Evolutionary conservation across 2,113 vertebrate genomes (phyloP), one percentile per base, ranked within the genome.

Genomic region (Heliornis fulica): DNA sequence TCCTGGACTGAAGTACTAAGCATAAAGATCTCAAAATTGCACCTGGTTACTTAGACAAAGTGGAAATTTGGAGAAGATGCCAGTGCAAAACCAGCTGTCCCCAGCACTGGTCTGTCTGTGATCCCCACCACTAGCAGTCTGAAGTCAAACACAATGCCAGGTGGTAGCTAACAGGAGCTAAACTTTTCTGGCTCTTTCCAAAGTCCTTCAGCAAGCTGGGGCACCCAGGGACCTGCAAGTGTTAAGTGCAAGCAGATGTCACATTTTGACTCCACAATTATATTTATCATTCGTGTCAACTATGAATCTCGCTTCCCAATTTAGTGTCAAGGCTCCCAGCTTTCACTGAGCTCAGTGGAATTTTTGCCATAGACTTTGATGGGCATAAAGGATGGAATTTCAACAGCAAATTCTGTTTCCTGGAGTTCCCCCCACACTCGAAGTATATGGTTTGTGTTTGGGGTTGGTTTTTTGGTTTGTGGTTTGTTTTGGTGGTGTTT

Each of bases 161-260:
- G 26, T 65, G 74, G 71, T 56, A 86, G 54, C 43, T 63, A 57
- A 65, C 29, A 75, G 46, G 38, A 40, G 50, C 31, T 68, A 43
- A 94, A 51, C 34, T 71, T 93, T 40, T 46, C 72, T 81, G 53
- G 10, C 7, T 68, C 11, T 75, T 91, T 76, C 53, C 41, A 59
- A 14, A 28, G 59, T 70, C 61, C 63, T 89, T 87, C 61, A 77
- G 84, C 75, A 85, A 85, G 65, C 31, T 8, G 15, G 29, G 41
- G 11, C 56, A 82, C n/a, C 45, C 31, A 84, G 40, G 21, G 51
- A 56, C 54, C 38, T 68, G 45, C 41, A 66, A 69, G 50, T 34
- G 54, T 63, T 91, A 83, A 72, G 14, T 85, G 50, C 91, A 96
- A 96, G 63, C 45, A 91, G 75, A 54, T 77, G 77, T 43, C 32